Base-by-base conservation (phyloP, 2,888 invertebrate species). In the Agonopterix heracliana region DNA sequence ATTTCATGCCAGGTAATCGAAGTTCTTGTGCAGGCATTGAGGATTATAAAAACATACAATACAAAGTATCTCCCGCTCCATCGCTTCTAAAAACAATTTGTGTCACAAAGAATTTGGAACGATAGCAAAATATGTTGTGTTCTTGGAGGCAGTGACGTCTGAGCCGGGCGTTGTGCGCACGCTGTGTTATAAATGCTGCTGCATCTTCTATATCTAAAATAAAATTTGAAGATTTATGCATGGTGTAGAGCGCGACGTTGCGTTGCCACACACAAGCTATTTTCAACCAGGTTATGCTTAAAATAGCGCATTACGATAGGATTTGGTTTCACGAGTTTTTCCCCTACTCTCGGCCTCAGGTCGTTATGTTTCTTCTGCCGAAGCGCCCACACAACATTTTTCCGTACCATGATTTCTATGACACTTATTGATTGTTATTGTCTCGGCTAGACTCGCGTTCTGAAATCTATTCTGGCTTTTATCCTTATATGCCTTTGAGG, bases 291-390 rank as follows among this genome's bases (percentile, higher is more conserved):
- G 87, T 84, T 87, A 85, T 82, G 85, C 86, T 88, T 84, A 81
- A 88, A 88, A 88, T 88, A 88, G 87, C 82, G 71, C 78, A 86
- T 87, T 83, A 85, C 88, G 87, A 85, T 88, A 86, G 88, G 79
- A 88, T 88, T 87, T 85, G 79, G 86, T 88, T 88, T 87, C 88
- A 87, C 81, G 70, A 82, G 81, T 81, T 88, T 87, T 87, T 84
- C 84, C 26, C 82, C 84, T 78, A 78, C 81, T 82, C 78, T 68
- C 78, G 75, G 76, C 80, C 73, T 65, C 74, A 66, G 62, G 55
- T 66, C 68, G 78, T 74, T 72, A 68, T 76, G 74, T 71, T 74
- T 71, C 69, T 26, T 26, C 26, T 26, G 26, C 26, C 26, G 68
- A 66, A 71, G 69, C 69, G 61, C 74, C 55, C 85, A 71, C 76